Conservation (phyloP, 2,113 vertebrate species). For the Melospiza melodia region DNA sequence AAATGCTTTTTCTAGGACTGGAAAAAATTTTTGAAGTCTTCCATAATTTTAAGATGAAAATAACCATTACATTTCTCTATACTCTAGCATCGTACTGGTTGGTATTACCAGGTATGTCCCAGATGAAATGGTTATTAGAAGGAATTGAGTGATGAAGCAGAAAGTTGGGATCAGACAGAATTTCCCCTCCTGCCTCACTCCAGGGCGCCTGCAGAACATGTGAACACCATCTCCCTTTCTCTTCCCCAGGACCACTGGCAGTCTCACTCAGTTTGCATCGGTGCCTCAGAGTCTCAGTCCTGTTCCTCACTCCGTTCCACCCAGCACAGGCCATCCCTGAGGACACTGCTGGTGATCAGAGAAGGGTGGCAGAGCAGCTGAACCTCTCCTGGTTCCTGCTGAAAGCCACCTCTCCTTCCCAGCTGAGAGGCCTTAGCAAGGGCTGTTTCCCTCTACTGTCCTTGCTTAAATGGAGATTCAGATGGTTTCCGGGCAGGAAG, state of each 20-base stretch:
- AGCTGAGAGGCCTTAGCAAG: not conserved
- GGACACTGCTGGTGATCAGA: accelerated
- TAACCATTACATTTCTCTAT: not conserved
- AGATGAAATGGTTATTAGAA: not conserved
- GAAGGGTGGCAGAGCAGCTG: accelerated
- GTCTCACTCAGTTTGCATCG: not conserved
- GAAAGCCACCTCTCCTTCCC: not conserved
- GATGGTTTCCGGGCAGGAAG: not conserved
- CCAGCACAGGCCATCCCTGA: not conserved
- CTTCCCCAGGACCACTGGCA: not conserved
- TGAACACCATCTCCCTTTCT: not conserved
- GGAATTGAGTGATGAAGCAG: not conserved
- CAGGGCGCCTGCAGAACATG: not conserved
- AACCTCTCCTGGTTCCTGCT: not conserved
- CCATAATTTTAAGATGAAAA: not conserved
- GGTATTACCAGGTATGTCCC: not conserved
- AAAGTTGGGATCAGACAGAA: not conserved
- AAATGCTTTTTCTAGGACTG: not conserved
- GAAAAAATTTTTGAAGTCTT: not conserved
- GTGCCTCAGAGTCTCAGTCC: not conserved
- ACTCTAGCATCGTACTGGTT: accelerated
- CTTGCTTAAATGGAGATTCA: not conserved
- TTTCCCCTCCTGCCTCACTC: accelerated
- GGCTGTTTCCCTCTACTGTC: not conserved
- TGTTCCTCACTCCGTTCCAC: accelerated